Evolutionary conservation across 2,888 invertebrate genomes (phyloP).

Genomic region (Itoplectis maculator): DNA sequence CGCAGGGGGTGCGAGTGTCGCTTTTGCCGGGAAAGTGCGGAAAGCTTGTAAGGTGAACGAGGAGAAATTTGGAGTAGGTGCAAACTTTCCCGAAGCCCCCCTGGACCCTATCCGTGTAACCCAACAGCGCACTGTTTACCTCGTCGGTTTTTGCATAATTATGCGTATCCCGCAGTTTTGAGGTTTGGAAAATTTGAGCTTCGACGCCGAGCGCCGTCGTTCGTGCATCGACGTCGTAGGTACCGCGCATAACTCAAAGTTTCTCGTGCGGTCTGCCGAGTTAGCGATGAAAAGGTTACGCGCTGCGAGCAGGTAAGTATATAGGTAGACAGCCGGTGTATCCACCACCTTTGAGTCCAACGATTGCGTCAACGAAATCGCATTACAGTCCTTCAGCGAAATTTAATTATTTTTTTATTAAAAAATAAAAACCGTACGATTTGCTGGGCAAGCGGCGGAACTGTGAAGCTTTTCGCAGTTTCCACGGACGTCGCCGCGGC

Average conservation of each 20-base stretch:
- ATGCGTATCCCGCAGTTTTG: constrained; percentile 58
- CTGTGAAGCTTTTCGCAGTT: no score
- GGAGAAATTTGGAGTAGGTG: constrained; percentile 35
- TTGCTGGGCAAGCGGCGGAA: no score
- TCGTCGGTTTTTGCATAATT: constrained; percentile 39
- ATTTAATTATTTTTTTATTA: no score
- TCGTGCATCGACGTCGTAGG: background rate
- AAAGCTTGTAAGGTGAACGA: constrained; percentile 37
- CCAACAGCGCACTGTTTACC: background rate
- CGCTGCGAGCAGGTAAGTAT: background rate
- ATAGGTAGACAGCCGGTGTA: background rate
- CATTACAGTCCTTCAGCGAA: no score
- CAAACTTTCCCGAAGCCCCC: constrained; percentile 50
- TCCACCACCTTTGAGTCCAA: background rate
- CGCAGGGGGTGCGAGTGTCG: background rate
- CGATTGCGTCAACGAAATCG: no score
- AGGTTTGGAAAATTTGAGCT: constrained; percentile 40
- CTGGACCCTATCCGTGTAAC: background rate
- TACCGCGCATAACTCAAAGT: constrained; percentile 25
- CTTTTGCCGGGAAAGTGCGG: constrained; percentile 2
- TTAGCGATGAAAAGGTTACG: constrained; percentile 22
- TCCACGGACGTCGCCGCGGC: no score
- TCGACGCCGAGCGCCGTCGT: background rate
- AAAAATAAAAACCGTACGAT: no score
- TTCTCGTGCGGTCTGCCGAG: constrained; percentile 62